phyloP scores from a whole-genome alignment of 2,113 vertebrate genomes.

The Eretmochelys imbricata region DNA sequence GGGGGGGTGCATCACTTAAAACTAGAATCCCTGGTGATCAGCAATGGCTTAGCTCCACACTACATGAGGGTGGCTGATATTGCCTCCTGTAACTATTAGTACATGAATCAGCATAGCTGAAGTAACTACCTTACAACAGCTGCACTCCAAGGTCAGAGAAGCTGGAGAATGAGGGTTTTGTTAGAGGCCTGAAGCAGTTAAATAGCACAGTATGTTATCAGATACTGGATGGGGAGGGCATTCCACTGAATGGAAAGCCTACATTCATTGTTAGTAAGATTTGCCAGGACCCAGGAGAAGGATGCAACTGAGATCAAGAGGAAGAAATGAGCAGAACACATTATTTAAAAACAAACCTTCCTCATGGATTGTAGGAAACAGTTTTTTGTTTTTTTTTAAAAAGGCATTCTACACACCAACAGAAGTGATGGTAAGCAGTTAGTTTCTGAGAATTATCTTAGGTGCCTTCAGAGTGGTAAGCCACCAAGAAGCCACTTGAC shows the following conservation, averaged over 20 bases:
- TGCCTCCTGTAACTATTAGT: fast-evolving
- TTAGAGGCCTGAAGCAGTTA: background rate
- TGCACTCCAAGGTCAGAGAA: fast-evolving
- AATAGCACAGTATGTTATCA: background rate
- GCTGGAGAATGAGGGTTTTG: background rate
- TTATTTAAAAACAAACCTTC: background rate
- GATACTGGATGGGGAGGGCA: fast-evolving
- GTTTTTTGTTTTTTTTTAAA: background rate
- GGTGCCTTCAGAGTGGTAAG: fast-evolving
- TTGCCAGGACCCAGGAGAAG: background rate
- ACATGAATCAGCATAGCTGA: fast-evolving
- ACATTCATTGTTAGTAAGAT: background rate
- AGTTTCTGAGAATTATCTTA: too few relatives aligned
- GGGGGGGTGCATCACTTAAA: too few relatives aligned
- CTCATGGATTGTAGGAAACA: background rate
- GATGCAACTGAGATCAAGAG: background rate
- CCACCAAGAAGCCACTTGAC: background rate
- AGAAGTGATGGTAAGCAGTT: background rate
- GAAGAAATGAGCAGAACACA: slow-evolving; percentile 1
- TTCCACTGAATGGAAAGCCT: background rate
- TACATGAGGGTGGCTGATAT: fast-evolving
- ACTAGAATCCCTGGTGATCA: background rate
- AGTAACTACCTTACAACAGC: background rate
- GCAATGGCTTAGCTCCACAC: background rate
- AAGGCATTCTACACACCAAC: background rate